A percentile compares a stretch with the other conserved stretches of the same genome.
These are phyloP conservation scores for Asbolus verrucosus DNA, from an alignment of 1,140 invertebrate species.

Conservation along the genomic window DNA sequence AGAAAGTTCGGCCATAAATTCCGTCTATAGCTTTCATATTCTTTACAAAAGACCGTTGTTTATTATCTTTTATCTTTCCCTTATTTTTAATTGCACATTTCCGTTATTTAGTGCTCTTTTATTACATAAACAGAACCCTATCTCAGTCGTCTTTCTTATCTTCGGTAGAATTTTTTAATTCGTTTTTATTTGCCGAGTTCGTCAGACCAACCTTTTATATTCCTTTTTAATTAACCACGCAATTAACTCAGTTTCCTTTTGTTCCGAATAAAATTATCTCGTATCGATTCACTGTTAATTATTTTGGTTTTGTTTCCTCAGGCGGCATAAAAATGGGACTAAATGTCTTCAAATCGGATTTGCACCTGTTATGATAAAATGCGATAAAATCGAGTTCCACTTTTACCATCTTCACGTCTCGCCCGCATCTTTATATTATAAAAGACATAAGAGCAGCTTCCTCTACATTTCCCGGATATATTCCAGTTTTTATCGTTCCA, in stretches of 20 bases:
- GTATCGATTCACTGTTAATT: conserved; percentile 25
- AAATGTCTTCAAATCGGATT: conserved; percentile 6
- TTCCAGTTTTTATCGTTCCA: conserved; percentile 48
- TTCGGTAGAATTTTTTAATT: conserved; percentile 3
- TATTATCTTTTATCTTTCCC: conserved; percentile 55
- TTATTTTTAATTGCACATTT: conserved; percentile 56
- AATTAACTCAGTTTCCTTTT: conserved; percentile 34
- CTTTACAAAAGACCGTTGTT: conserved; percentile 50
- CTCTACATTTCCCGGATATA: conserved; percentile 48
- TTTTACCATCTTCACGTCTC: conserved; percentile 22
- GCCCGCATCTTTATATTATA: conserved; percentile 40
- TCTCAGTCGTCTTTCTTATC: conserved; percentile 47
- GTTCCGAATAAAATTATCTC: not conserved
- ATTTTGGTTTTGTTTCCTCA: not conserved
- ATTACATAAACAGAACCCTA: conserved; percentile 52
- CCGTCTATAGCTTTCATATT: conserved; percentile 54
- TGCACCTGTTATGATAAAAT: conserved; percentile 32
- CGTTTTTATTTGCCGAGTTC: not conserved
- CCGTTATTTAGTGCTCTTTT: conserved; percentile 54
- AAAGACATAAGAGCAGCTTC: conserved; percentile 40
- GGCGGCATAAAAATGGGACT: not conserved
- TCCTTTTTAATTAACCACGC: conserved; percentile 30
- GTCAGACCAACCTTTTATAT: conserved; percentile 10
- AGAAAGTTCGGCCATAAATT: conserved; percentile 53
- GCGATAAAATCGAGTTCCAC: conserved; percentile 15